phyloP scores from a whole-genome alignment of 2,888 invertebrate species.

The Penaeus monodon region DNA sequence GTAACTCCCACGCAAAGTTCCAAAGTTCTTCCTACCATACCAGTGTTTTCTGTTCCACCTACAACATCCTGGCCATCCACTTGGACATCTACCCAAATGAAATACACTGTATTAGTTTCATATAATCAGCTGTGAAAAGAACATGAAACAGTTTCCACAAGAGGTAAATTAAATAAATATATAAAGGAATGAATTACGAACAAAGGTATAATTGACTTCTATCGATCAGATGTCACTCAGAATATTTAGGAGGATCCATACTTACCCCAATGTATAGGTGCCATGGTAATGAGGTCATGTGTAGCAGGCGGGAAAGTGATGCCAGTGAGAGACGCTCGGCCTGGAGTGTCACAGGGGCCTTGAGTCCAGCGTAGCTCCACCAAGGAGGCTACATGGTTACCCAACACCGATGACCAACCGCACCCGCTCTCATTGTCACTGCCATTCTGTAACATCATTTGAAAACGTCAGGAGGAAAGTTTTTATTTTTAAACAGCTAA shows the following conservation, averaged over 20 bases:
- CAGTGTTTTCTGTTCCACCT: constrained; percentile 53
- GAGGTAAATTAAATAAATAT: neutral
- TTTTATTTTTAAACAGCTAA: no score
- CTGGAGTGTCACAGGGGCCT: constrained; percentile 53
- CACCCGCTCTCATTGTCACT: constrained; percentile 36
- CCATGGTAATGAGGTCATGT: constrained; percentile 63
- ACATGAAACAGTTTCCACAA: neutral
- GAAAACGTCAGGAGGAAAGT: no score
- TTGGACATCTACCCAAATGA: constrained; percentile 32
- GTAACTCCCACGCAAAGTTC: constrained; percentile 53
- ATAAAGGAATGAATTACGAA: neutral
- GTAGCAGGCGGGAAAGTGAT: constrained; percentile 64
- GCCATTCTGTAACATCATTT: constrained; percentile 27
- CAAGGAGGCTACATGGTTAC: constrained; percentile 59
- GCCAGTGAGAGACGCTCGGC: constrained; percentile 60
- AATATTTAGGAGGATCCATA: neutral
- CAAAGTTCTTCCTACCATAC: constrained; percentile 37
- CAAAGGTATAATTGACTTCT: neutral
- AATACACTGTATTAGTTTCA: neutral
- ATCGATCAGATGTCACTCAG: neutral
- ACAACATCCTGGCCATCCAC: constrained; percentile 48
- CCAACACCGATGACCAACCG: constrained; percentile 50
- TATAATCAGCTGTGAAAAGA: neutral
- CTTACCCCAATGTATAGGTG: constrained; percentile 64
- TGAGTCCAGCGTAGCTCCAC: constrained; percentile 59